Percentiles rank a stretch among this genome's conserved stretches.
phyloP scores from a whole-genome alignment of 1,140 invertebrate genomes.

The Sycobia sp. region DNA sequence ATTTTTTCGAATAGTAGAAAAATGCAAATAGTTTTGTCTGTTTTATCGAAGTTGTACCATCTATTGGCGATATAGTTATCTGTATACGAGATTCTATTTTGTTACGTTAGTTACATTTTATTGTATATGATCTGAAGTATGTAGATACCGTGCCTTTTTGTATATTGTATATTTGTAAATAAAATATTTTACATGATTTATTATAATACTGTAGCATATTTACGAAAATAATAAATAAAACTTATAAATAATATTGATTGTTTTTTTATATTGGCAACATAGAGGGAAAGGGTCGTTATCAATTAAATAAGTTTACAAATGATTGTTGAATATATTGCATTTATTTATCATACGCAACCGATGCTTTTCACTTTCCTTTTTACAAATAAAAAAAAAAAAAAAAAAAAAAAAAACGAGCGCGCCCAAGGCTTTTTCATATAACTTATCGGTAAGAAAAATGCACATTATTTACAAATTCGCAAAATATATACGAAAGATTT shows the following conservation, averaged over 20 bases:
- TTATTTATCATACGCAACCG: constrained; percentile 32
- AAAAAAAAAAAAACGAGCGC: constrained; percentile 37
- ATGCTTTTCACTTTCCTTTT: constrained; percentile 15
- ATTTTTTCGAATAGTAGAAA: constrained; percentile 2
- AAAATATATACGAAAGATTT: constrained; percentile 37
- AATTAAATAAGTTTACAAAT: constrained; percentile 31
- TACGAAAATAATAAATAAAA: constrained; percentile 46
- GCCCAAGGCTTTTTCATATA: constrained; percentile 36
- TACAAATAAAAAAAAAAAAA: constrained; percentile 45
- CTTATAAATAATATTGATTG: background rate
- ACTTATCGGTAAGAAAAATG: constrained; percentile 42
- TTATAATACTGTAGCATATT: constrained; percentile 49
- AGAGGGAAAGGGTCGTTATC: constrained; percentile 6
- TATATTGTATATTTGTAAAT: constrained; percentile 62
- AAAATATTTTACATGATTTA: constrained; percentile 57
- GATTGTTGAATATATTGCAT: constrained; percentile 35
- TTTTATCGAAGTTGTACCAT: constrained; percentile 27
- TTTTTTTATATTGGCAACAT: no score
- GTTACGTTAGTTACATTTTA: constrained; percentile 54
- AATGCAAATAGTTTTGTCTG: constrained; percentile 5
- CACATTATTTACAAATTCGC: constrained; percentile 46
- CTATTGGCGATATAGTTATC: constrained; percentile 39
- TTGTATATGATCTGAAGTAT: constrained; percentile 57
- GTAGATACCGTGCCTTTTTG: constrained; percentile 61
- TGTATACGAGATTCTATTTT: constrained; percentile 50